Percentiles rank a stretch among this genome's conserved stretches.
Evolutionary conservation across 1,140 invertebrate genomes (phyloP).

Genomic region (Octopus sinensis): DNA sequence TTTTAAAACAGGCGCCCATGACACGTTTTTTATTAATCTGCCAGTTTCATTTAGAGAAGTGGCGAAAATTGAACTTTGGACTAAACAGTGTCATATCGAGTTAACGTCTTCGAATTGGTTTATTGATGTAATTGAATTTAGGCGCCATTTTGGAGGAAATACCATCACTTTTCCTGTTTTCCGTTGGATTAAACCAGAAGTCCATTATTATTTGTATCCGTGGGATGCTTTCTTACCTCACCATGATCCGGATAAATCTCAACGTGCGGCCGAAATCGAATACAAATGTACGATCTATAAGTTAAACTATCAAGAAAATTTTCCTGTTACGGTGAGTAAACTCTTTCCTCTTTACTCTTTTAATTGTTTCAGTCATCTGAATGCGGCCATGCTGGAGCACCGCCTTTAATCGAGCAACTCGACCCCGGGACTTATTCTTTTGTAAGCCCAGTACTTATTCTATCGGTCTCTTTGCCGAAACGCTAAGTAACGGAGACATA

Average conservation of each 20-base stretch:
- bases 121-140: slow-evolving; percentile 34
- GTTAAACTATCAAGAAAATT: background rate
- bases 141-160: slow-evolving; percentile 2
- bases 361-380: too few relatives aligned
- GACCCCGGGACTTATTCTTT: too few relatives aligned
- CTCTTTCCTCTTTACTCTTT: too few relatives aligned
- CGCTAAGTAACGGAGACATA: too few relatives aligned
- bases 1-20: background rate
- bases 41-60: background rate
- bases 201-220: background rate
- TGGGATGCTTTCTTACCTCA: background rate
- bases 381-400: too few relatives aligned
- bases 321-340: background rate
- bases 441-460: too few relatives aligned
- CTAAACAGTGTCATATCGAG: background rate
- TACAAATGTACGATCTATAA: background rate
- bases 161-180: background rate
- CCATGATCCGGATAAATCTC: background rate
- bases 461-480: too few relatives aligned
- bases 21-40: background rate
- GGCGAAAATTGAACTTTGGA: background rate
- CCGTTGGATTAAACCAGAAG: background rate
- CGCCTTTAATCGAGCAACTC: too few relatives aligned
- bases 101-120: slow-evolving; percentile 39
- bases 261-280: background rate